phyloP scores from a whole-genome alignment of 2,888 invertebrate species.

The Seladonia tumulorum region DNA sequence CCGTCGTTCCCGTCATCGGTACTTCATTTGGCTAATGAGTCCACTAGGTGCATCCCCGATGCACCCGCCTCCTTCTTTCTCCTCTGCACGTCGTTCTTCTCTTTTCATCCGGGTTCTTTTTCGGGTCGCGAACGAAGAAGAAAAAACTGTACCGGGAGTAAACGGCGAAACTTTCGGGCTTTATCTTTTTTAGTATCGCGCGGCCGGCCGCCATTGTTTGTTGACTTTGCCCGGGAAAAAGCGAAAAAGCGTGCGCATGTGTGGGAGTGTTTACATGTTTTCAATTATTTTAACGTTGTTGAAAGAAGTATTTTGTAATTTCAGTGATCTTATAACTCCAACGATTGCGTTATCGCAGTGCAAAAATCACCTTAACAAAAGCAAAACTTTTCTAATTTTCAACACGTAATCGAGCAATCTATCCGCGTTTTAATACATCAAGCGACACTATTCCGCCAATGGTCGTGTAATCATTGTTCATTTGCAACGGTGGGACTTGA shows the following conservation, averaged over 20 bases:
- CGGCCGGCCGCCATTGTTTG: background rate
- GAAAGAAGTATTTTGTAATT: background rate
- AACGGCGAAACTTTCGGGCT: background rate
- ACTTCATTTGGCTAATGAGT: constrained; percentile 33
- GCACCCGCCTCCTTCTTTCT: background rate
- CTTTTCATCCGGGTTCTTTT: background rate
- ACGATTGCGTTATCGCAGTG: too few species aligned
- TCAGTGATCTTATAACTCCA: background rate
- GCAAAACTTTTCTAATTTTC: background rate
- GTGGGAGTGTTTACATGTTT: background rate
- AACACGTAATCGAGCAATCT: background rate
- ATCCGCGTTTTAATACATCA: too few species aligned
- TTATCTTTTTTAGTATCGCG: background rate
- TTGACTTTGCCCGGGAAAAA: background rate
- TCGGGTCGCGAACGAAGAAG: background rate
- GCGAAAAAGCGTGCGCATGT: background rate
- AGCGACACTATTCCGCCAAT: background rate
- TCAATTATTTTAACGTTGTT: background rate
- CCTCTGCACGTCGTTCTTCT: background rate
- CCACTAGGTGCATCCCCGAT: background rate
- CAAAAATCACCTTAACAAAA: background rate
- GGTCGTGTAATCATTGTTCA: background rate
- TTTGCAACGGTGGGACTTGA: background rate
- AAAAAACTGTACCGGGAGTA: background rate
- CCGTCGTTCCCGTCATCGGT: background rate